Conservation (phyloP, 1,140 invertebrate genomes). For the Eupristina koningsbergeri region DNA sequence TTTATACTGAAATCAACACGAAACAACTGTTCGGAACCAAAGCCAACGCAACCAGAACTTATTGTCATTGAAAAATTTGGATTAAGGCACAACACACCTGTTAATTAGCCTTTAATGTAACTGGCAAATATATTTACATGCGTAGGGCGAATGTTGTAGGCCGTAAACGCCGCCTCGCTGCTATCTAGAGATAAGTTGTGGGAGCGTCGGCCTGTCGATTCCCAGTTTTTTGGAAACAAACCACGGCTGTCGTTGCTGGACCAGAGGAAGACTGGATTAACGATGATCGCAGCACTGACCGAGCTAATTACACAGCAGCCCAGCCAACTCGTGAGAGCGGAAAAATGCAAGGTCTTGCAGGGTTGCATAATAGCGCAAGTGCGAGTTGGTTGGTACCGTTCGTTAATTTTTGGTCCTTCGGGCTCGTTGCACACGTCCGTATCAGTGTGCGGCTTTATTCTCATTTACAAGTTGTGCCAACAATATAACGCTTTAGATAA, state of each 20-base stretch:
- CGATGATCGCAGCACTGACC: background rate
- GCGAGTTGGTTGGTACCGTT: no score
- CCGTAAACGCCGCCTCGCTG: background rate
- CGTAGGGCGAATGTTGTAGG: background rate
- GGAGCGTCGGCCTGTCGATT: background rate
- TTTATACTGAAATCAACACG: no score
- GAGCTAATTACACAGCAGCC: slow-evolving; percentile 11
- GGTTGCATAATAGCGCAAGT: background rate
- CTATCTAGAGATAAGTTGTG: background rate
- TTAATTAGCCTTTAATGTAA: background rate
- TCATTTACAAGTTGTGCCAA: no score
- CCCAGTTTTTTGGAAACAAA: background rate
- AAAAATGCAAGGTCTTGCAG: background rate
- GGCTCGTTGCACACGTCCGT: background rate
- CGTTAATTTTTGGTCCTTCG: background rate
- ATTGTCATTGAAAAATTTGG: no score
- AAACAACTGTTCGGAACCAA: no score
- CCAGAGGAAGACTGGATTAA: background rate
- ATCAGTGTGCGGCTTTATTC: no score
- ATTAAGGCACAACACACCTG: no score
- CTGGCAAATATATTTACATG: slow-evolving; percentile 2
- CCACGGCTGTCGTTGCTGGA: background rate
- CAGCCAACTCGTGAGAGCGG: background rate
- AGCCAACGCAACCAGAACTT: no score
- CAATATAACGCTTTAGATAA: background rate